Evolutionary conservation across 2,113 vertebrate genomes (phyloP), one percentile per base, ranked within the genome.

Genomic region (Scomber japonicus): DNA sequence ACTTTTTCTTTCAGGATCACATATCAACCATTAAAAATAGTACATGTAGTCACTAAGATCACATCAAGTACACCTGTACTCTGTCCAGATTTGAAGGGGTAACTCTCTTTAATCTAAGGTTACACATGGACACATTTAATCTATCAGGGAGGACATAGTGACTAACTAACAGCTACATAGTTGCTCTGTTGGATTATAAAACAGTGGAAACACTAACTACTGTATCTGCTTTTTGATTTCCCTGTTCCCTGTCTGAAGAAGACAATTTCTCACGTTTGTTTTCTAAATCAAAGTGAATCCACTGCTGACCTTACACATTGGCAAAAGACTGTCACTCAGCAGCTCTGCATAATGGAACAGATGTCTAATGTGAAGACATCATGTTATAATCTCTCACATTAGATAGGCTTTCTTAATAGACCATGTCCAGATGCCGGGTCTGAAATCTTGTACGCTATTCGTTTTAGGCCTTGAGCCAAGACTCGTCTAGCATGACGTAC

Each of bases 341-440:
- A 64, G 50, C 12, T 51, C 55, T 24, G 31, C 61, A 50, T 64
- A 64, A 83, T 51, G 50, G 30, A 90, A 75, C 88, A 88, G 83
- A 89, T 86, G 83, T 65, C 19, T 12, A 54, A 76, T 4, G 57
- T 56, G 70, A 71, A 54, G 13, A 48, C 30, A 19, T 14, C 2
- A 40, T 77, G 69, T 44, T 62, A 40, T 72, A 75, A 83, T 54
- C 19, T 79, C 78, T 82, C 59, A 67, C 24, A 76, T 87, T 78
- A 71, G 78, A 77, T 3, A 63, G 73, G 75, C 75, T 71, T 61
- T 50, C 14, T 50, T 59, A 84, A 71, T 56, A 68, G 62, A 71
- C 78, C 45, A 4, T 21, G 83, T 73, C 78, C 80, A 87, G 72
- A 86, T 82, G 85, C 27, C 40, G 24, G 24, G 13, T 53, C 14